phyloP scores from a whole-genome alignment of 2,113 vertebrate species.

The Pampusana beccarii region DNA sequence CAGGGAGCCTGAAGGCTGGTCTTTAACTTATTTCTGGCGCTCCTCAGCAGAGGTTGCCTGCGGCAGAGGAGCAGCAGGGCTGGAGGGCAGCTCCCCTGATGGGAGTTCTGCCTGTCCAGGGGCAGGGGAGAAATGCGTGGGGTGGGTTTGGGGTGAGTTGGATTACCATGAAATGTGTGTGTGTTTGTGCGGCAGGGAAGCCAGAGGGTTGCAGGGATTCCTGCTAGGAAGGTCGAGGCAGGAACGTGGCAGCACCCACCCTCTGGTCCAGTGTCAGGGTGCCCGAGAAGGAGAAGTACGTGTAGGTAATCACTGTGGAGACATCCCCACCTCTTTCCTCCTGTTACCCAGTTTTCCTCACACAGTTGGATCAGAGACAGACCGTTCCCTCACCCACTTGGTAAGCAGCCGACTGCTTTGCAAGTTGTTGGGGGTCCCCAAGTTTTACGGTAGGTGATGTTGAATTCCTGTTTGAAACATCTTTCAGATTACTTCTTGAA shows the following conservation, averaged over 20 bases:
- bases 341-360: neutral
- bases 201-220: neutral
- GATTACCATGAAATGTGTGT: neutral
- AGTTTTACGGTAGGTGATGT: neutral
- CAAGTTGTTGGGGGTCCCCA: neutral
- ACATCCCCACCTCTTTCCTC: neutral
- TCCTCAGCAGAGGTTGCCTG: neutral
- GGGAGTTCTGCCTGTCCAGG: neutral
- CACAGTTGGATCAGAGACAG: neutral
- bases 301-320: neutral
- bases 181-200: neutral
- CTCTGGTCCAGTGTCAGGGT: neutral
- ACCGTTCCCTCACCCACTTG: neutral
- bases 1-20: neutral
- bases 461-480: neutral
- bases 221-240: neutral
- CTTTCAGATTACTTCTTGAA: neutral
- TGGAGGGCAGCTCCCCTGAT: neutral
- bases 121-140: accelerated
- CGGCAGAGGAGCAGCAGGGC: neutral
- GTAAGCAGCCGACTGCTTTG: neutral
- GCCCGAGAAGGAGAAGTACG: neutral
- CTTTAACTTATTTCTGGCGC: neutral
- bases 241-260: neutral
- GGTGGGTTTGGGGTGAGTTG: no score